A percentile compares a stretch with the other conserved stretches of the same genome.
Conservation (phyloP, 2,797 vertebrate genomes). For the Cheirogaleus major region DNA sequence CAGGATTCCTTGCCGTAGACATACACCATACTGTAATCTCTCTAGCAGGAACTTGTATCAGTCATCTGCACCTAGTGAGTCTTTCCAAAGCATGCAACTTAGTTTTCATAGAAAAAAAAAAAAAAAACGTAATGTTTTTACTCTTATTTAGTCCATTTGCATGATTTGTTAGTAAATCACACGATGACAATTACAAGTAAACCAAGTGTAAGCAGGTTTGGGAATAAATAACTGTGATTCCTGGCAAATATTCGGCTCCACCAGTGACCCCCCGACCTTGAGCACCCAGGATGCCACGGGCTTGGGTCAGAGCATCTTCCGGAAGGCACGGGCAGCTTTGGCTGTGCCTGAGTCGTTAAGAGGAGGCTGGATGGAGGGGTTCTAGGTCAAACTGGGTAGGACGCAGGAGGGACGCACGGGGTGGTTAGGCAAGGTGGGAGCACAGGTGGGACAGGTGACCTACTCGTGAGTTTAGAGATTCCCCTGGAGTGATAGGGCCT, state of each 20-base stretch:
- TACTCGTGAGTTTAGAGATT: not conserved
- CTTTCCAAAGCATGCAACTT: not conserved
- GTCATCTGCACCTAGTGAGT: not conserved
- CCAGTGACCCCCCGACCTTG: not conserved
- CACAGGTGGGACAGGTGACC: not conserved
- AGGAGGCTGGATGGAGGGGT: not conserved
- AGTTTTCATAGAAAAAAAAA: not conserved
- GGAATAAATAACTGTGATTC: not conserved
- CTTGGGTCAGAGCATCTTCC: not conserved
- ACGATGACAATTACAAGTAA: not conserved
- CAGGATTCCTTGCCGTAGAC: not conserved
- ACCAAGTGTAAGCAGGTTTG: not conserved
- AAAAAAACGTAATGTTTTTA: not conserved
- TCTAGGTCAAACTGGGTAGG: not conserved
- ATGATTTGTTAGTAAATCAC: not conserved
- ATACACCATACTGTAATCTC: fast-evolving
- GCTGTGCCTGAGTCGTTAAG: not conserved
- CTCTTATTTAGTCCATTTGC: not conserved
- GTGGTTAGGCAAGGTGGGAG: not conserved
- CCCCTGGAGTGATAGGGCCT: not conserved
- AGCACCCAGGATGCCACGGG: not conserved
- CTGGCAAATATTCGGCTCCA: not conserved
- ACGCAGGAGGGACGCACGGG: not conserved
- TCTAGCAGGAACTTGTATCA: not conserved
- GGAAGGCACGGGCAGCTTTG: not conserved